These are phyloP conservation scores for Plebejus anna DNA, from an alignment of 2,888 invertebrate genomes.

Conservation along the genomic window DNA sequence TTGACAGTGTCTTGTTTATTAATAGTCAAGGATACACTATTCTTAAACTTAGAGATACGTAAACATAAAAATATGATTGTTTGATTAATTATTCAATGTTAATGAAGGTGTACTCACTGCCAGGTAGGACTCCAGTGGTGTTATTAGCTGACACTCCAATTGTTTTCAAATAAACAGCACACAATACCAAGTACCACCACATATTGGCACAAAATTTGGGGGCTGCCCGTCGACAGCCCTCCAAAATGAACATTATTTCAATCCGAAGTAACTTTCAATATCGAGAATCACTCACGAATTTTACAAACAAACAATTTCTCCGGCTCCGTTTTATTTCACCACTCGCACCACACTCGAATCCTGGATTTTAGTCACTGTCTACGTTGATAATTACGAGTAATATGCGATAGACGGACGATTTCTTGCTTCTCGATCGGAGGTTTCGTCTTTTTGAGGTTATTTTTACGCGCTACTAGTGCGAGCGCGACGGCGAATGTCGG, in stretches of 20 bases:
- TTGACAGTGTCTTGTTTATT: conserved; percentile 14
- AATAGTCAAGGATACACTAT: conserved; percentile 14
- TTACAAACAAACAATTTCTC: conserved; percentile 55
- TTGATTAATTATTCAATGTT: conserved; percentile 12
- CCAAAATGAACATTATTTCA: conserved; percentile 66
- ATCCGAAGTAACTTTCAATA: conserved; percentile 73
- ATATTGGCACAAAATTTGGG: conserved; percentile 74
- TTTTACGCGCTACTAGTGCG: conserved; percentile 75
- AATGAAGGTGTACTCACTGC: conserved; percentile 55
- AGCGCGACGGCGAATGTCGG: conserved; percentile 69
- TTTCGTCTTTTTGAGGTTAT: conserved; percentile 77
- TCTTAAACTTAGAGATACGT: not conserved
- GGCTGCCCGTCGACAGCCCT: conserved; percentile 78
- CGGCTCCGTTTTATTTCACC: conserved; percentile 43
- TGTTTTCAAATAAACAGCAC: conserved; percentile 67
- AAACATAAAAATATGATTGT: not conserved
- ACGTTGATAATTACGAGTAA: conserved; percentile 51
- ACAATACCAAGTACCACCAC: conserved; percentile 75
- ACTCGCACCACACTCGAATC: conserved; percentile 53
- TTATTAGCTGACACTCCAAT: conserved; percentile 64
- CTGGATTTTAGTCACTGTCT: conserved; percentile 49
- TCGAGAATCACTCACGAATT: conserved; percentile 57
- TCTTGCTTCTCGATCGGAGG: conserved; percentile 57
- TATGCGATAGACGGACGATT: conserved; percentile 60
- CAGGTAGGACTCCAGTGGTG: conserved; percentile 53